These are phyloP conservation scores for Drosophila nigricruria DNA, from an alignment of 2,888 invertebrate genomes.

Conservation along the genomic window DNA sequence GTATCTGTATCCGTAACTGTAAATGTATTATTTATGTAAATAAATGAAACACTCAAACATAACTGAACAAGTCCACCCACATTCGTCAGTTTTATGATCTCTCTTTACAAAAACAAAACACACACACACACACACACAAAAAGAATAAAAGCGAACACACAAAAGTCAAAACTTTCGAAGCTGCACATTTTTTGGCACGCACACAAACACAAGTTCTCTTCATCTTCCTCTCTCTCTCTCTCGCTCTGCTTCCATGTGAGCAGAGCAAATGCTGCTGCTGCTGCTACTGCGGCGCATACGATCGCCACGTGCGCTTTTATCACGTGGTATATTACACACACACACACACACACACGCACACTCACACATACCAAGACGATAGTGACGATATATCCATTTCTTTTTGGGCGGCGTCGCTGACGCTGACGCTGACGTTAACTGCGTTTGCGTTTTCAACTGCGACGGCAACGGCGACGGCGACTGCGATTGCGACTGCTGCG, in stretches of 20 bases:
- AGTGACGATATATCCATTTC: slow-evolving; percentile 54
- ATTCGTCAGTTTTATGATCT: neutral
- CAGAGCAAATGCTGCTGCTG: slow-evolving; percentile 20
- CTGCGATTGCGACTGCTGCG: slow-evolving; percentile 15
- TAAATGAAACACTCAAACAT: neutral
- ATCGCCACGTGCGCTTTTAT: slow-evolving; percentile 56
- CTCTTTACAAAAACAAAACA: neutral
- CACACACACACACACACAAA: too few relatives aligned
- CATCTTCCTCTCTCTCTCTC: neutral
- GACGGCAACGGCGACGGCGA: neutral
- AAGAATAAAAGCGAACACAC: slow-evolving; percentile 5
- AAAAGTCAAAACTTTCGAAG: slow-evolving; percentile 18
- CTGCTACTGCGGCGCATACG: slow-evolving; percentile 23
- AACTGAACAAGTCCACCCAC: slow-evolving; percentile 1
- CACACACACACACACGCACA: neutral
- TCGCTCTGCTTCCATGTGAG: slow-evolving; percentile 10
- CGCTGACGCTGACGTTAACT: slow-evolving; percentile 4
- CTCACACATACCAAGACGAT: slow-evolving; percentile 36
- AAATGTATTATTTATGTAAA: slow-evolving; percentile 1
- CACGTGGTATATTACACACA: slow-evolving; percentile 41
- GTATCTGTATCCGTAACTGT: neutral
- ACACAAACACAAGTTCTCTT: slow-evolving; percentile 4
- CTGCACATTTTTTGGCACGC: slow-evolving; percentile 28
- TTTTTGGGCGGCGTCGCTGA: slow-evolving; percentile 36
- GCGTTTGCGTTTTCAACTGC: slow-evolving; percentile 10